These are phyloP conservation scores for Octomys mimax DNA, from an alignment of 2,797 vertebrate genomes.

Conservation along the genomic window DNA sequence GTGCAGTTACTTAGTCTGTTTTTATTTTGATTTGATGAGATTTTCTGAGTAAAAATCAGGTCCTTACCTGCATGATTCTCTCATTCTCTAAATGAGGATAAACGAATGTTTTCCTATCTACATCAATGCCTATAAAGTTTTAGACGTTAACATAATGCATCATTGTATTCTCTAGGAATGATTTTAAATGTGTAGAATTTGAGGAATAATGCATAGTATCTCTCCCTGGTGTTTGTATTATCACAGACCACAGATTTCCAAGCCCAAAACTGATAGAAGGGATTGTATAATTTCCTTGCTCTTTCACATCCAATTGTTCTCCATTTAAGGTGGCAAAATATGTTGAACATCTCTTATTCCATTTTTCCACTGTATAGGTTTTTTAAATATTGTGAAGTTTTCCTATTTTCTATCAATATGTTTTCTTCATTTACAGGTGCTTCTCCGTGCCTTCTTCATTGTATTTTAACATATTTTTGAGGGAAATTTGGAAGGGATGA, in stretches of 20 bases:
- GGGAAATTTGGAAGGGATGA: not conserved
- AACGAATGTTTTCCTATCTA: not conserved
- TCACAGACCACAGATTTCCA: not conserved
- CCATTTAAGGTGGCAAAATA: not conserved
- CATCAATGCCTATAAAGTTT: not conserved
- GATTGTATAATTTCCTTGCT: no score
- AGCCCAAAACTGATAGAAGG: not conserved
- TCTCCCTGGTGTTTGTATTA: not conserved
- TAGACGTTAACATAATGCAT: not conserved
- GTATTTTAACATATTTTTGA: not conserved
- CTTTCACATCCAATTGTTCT: no score
- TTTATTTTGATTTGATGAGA: not conserved
- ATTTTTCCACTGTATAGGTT: not conserved
- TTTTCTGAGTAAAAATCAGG: not conserved
- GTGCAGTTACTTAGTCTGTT: not conserved
- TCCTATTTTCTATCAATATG: not conserved
- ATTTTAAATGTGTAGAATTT: not conserved
- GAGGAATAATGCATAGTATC: not conserved
- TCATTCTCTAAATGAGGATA: slow-evolving; percentile 6
- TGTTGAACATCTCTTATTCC: not conserved
- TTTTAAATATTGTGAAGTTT: not conserved
- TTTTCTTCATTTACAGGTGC: not conserved
- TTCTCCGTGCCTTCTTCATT: not conserved
- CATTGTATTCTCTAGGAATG: not conserved
- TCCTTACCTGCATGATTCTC: not conserved